Percentiles rank a stretch among this genome's conserved stretches.
Evolutionary conservation across 2,888 invertebrate species (phyloP).

Genomic region (Itoplectis maculator): DNA sequence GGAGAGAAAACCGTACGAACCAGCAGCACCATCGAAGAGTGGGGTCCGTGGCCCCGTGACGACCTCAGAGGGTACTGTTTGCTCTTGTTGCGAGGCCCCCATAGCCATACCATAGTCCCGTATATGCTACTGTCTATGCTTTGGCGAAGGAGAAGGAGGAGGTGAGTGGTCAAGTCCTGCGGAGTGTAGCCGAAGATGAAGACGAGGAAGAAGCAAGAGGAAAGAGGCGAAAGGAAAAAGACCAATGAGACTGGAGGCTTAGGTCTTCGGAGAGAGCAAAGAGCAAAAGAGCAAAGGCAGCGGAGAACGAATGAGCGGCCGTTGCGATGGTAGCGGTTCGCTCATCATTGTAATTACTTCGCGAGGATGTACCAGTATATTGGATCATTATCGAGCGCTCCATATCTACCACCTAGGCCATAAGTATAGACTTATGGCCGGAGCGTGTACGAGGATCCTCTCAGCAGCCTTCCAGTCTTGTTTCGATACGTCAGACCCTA

Average conservation of each 20-base stretch:
- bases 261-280: conserved; percentile 65
- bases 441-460: conserved; percentile 65
- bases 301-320: conserved; percentile 59
- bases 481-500: conserved; percentile 53
- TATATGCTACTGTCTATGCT: conserved; percentile 27
- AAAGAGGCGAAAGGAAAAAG: conserved; percentile 62
- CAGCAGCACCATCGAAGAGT: conserved; percentile 76
- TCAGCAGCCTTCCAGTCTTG: conserved; percentile 59
- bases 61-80: conserved; percentile 80
- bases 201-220: conserved; percentile 64
- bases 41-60: conserved; percentile 82
- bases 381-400: conserved; percentile 83
- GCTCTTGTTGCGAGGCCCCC: conserved; percentile 80
- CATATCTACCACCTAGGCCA: conserved; percentile 81
- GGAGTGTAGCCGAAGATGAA: conserved; percentile 61
- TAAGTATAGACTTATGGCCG: conserved; percentile 80
- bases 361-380: conserved; percentile 83
- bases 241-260: conserved; percentile 53
- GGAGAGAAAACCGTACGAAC: conserved; percentile 68
- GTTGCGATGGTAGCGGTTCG: conserved; percentile 79
- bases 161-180: conserved; percentile 59
- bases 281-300: conserved; percentile 47
- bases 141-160: conserved; percentile 27
- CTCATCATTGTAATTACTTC: conserved; percentile 84
- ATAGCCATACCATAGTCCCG: conserved; percentile 34